Evolutionary conservation across 2,888 invertebrate species (phyloP).

Genomic region (Mechanitis mazaeus): DNA sequence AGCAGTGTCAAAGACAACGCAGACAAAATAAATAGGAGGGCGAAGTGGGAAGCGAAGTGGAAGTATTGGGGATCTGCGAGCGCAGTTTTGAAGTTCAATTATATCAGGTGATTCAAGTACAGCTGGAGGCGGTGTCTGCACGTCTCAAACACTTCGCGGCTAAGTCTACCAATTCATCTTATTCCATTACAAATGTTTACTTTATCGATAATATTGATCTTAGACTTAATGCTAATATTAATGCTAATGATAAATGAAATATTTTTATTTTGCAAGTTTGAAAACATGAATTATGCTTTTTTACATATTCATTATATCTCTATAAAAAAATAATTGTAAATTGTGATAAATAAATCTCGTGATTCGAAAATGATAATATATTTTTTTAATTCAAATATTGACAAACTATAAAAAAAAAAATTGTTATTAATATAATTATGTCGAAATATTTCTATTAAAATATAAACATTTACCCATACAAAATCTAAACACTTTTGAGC

Average conservation of each 20-base stretch:
- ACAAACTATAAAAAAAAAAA: too few relatives aligned
- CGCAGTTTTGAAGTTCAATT: constrained; percentile 76
- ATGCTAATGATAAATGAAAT: too few relatives aligned
- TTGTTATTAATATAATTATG: too few relatives aligned
- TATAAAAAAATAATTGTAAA: too few relatives aligned
- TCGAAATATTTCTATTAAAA: neutral
- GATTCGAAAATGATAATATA: too few relatives aligned
- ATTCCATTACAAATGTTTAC: constrained; percentile 6
- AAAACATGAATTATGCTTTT: too few relatives aligned
- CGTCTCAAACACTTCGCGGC: constrained; percentile 10
- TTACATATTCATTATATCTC: too few relatives aligned
- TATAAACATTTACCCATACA: neutral
- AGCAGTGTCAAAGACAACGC: constrained; percentile 59
- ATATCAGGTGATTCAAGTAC: constrained; percentile 61
- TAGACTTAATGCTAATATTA: neutral
- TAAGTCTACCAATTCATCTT: neutral
- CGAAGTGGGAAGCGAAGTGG: constrained; percentile 58
- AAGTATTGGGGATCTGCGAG: constrained; percentile 74
- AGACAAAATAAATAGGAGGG: constrained; percentile 72
- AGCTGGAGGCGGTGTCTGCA: constrained; percentile 34
- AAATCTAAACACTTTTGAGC: neutral
- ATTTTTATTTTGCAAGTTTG: too few relatives aligned
- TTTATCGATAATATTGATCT: neutral
- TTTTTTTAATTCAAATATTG: too few relatives aligned
- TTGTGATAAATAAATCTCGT: too few relatives aligned